phyloP scores from a whole-genome alignment of 2,113 vertebrate species.

The Neoarius graeffei region DNA sequence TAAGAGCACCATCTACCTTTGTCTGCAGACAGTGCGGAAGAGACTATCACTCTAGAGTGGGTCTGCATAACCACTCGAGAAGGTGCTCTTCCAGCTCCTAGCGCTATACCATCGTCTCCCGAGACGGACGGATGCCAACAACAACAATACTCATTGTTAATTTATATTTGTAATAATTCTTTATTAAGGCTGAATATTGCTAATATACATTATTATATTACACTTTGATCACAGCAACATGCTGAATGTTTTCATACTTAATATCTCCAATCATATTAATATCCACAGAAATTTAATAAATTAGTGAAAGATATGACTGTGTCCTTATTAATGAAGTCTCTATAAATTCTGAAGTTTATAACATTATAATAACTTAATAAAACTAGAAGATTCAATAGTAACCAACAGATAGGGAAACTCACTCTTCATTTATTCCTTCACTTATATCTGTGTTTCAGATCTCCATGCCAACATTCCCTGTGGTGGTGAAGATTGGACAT shows the following conservation, averaged over 20 bases:
- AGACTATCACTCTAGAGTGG: too few relatives aligned
- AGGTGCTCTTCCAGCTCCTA: too few relatives aligned
- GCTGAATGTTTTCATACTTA: neutral
- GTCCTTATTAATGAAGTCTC: neutral
- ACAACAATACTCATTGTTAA: neutral
- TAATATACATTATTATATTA: neutral
- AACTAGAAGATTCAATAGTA: neutral
- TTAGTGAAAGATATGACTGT: neutral
- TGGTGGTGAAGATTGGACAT: slow-evolving; percentile 98
- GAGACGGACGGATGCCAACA: too few relatives aligned
- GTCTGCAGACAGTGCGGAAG: too few relatives aligned
- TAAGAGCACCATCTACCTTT: too few relatives aligned
- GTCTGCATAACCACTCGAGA: too few relatives aligned
- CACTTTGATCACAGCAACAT: neutral
- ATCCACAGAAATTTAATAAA: neutral
- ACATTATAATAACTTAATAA: neutral
- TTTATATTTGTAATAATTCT: neutral
- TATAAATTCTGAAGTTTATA: neutral
- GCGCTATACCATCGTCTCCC: too few relatives aligned
- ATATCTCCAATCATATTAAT: neutral
- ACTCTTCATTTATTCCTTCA: neutral
- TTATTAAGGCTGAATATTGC: neutral
- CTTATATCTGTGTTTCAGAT: slow-evolving; percentile 75
- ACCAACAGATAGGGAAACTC: neutral
- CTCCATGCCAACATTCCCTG: slow-evolving; percentile 91